These are phyloP conservation scores for Vanessa atalanta DNA, from an alignment of 1,140 invertebrate species.

Conservation along the genomic window DNA sequence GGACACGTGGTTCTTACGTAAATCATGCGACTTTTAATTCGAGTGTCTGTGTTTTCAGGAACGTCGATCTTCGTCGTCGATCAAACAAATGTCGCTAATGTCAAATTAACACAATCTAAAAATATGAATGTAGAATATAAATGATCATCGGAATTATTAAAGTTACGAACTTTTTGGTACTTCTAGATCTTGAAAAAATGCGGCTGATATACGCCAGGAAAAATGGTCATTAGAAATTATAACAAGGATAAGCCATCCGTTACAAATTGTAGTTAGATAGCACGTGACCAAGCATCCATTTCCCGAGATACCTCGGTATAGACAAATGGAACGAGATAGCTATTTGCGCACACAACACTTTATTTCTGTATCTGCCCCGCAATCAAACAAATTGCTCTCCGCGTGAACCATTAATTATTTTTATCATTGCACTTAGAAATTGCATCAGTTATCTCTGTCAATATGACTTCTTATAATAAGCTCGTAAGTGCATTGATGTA, in stretches of 20 bases:
- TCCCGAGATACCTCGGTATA: slow-evolving; percentile 50
- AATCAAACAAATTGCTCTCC: slow-evolving; percentile 47
- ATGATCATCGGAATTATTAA: no score
- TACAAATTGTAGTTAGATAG: slow-evolving; percentile 41
- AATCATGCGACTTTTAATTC: no score
- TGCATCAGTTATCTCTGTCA: slow-evolving; percentile 39
- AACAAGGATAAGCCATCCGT: slow-evolving; percentile 7
- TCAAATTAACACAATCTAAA: no score
- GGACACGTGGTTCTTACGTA: no score
- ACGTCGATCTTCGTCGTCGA: no score
- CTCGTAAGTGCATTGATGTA: not conserved
- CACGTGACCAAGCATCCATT: slow-evolving; percentile 48
- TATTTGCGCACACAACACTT: slow-evolving; percentile 45
- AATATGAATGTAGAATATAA: no score
- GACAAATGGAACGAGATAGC: slow-evolving; percentile 60
- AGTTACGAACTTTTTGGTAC: no score
- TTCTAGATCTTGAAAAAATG: no score
- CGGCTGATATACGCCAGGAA: no score
- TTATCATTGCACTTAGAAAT: slow-evolving; percentile 51
- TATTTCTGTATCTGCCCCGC: slow-evolving; percentile 47
- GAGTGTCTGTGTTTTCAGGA: no score
- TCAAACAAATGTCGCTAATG: no score
- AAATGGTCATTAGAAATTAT: not conserved
- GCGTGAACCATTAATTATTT: slow-evolving; percentile 54
- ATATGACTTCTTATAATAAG: slow-evolving; percentile 33